Base-by-base conservation (phyloP, 2,888 invertebrate genomes). In the Oscheius sp. region DNA sequence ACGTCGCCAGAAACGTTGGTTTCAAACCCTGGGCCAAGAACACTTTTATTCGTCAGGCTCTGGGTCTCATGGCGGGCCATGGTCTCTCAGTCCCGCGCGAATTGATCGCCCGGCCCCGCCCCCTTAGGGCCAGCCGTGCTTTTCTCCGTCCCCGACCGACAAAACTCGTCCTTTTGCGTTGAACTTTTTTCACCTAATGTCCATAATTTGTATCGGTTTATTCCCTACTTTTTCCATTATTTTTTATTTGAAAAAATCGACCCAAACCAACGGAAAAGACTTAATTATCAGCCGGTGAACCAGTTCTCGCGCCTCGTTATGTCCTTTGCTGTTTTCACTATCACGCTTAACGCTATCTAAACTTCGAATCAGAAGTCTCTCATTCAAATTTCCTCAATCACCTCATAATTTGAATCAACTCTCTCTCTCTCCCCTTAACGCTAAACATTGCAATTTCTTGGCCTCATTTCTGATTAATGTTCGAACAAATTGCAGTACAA, bases 71-170 rank as follows among this genome's bases (percentile, higher is more conserved):
- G 25, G 12, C 61, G n/a, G 15, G 23, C 42, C 25, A 27, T 25
- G 45, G 42, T 61, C 61, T 61, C 45, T 61, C 42, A 50, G 23
- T n/a, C 27, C 29, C 45, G 61, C 61, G 58, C 58, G 61, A 42
- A 61, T 61, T 61, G 61, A 61, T 61, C 61, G 61, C 61, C 8
- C 27, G 61, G 45, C 61, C 29, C 42, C 61, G 61, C 61, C 61
- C 58, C 61, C 45, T 61, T 57, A 57, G 48, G 55, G 55, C 55
- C 55, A 55, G 55, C 29, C 55, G 55, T 55, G 55, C 55, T 55
- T 55, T 55, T 55, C 55, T 55, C 55, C 34, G 29, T 31, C 55
- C 17, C 55, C 50, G 27, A 52, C 50, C 27, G 20, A 23, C 27
- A 25, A 55, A 55, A 31, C 53, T 31, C 31, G 53, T 53, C 15